Percentiles rank a stretch among this genome's conserved stretches.
These are phyloP conservation scores for Haemorhous mexicanus DNA, from an alignment of 2,113 vertebrate genomes.

Conservation along the genomic window DNA sequence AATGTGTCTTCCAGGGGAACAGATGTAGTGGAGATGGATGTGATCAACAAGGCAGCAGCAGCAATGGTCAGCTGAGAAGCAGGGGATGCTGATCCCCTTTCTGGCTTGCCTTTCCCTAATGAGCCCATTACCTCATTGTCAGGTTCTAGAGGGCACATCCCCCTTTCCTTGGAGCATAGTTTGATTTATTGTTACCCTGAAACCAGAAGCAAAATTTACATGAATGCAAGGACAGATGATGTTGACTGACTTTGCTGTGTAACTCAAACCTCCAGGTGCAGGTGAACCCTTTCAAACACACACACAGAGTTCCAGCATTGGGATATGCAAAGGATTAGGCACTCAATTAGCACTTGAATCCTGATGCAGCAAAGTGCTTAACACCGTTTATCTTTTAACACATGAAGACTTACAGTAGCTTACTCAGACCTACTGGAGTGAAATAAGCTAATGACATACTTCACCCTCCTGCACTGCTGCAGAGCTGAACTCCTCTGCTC, in stretches of 20 bases:
- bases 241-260: neutral
- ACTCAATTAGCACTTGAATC: neutral
- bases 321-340: neutral
- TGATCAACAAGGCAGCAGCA: neutral
- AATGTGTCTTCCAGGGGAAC: neutral
- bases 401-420: neutral
- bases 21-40: neutral
- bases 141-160: neutral
- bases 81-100: neutral
- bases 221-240: neutral
- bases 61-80: neutral
- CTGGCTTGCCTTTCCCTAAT: neutral
- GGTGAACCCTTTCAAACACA: neutral
- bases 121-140: neutral
- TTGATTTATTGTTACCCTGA: neutral
- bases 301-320: neutral
- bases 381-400: neutral
- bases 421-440: neutral
- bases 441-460: neutral
- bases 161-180: neutral
- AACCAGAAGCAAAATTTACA: neutral
- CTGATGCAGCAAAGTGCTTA: neutral
- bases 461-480: neutral
- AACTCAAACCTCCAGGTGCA: neutral
- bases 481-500: neutral